A percentile compares a stretch with the other conserved stretches of the same genome.
These are phyloP conservation scores for Rhabditoides inermis DNA, from an alignment of 2,888 invertebrate genomes.

Conservation along the genomic window DNA sequence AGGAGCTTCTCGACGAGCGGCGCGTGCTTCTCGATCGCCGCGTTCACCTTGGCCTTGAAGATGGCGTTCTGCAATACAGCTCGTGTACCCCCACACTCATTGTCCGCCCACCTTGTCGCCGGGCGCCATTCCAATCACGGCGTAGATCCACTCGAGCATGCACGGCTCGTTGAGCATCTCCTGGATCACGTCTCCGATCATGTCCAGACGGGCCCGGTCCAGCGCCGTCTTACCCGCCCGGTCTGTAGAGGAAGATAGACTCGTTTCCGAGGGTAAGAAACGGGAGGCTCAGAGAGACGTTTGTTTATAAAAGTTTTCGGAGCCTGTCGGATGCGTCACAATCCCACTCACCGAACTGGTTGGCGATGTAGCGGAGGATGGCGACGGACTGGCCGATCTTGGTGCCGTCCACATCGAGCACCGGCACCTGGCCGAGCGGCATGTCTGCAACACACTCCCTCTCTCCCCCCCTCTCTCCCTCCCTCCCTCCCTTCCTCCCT, in stretches of 20 bases:
- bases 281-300: too few species aligned
- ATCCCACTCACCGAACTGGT: conserved; percentile 30
- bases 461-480: too few species aligned
- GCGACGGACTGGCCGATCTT: conserved; percentile 39
- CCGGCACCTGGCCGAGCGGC: conserved; percentile 46
- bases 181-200: conserved; percentile 38
- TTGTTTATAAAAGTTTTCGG: background rate
- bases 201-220: conserved; percentile 36
- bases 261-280: too few species aligned
- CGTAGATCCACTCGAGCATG: conserved; percentile 20
- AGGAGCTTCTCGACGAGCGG: conserved; percentile 40
- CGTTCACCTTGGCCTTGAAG: conserved; percentile 36
- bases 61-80: conserved; percentile 12
- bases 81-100: background rate
- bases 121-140: conserved; percentile 21
- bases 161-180: conserved; percentile 16
- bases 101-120: conserved; percentile 11
- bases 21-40: conserved; percentile 36
- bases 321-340: background rate
- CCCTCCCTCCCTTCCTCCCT: background rate
- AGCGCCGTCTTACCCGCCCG: conserved; percentile 29
- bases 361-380: conserved; percentile 39
- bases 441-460: conserved; percentile 25
- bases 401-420: conserved; percentile 43
- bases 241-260: too few species aligned